phyloP scores from a whole-genome alignment of 2,113 vertebrate genomes.

The Larimichthys crocea region DNA sequence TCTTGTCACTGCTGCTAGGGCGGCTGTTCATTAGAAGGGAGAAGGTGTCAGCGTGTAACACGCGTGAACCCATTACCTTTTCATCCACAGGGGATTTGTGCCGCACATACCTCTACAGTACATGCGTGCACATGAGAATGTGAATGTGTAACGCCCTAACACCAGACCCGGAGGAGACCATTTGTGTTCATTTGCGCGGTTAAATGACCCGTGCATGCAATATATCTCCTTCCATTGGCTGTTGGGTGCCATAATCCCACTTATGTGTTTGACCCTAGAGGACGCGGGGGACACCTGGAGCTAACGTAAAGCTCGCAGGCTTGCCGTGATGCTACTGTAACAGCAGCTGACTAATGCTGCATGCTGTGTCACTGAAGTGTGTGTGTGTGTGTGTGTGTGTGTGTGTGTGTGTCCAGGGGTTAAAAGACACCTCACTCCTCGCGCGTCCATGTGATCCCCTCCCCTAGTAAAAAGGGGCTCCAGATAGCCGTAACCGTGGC shows the following conservation, averaged over 20 bases:
- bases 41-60: conserved; percentile 52
- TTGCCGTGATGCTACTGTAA: conserved; percentile 4
- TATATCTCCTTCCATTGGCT: conserved; percentile 40
- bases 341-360: conserved; percentile 54
- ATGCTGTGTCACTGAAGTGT: conserved; percentile 53
- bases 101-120: conserved; percentile 33
- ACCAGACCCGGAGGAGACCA: conserved; percentile 8
- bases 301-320: conserved; percentile 3
- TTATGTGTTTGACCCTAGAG: conserved; percentile 52
- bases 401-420: conserved; percentile 52
- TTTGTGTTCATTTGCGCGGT: conserved; percentile 54
- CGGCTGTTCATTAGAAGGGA: conserved; percentile 53
- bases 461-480: conserved; percentile 15
- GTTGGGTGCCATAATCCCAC: background rate
- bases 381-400: no score
- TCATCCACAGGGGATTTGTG: conserved; percentile 41
- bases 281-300: conserved; percentile 18
- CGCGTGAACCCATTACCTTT: conserved; percentile 61
- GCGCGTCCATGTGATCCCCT: conserved; percentile 55
- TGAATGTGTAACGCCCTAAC: background rate
- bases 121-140: conserved; percentile 8
- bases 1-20: conserved; percentile 65
- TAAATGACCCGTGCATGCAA: conserved; percentile 49
- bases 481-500: conserved; percentile 67
- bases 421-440: conserved; percentile 60